These are phyloP conservation scores for Darevskia mixta DNA, from an alignment of 2,797 vertebrate species.

Conservation along the genomic window DNA sequence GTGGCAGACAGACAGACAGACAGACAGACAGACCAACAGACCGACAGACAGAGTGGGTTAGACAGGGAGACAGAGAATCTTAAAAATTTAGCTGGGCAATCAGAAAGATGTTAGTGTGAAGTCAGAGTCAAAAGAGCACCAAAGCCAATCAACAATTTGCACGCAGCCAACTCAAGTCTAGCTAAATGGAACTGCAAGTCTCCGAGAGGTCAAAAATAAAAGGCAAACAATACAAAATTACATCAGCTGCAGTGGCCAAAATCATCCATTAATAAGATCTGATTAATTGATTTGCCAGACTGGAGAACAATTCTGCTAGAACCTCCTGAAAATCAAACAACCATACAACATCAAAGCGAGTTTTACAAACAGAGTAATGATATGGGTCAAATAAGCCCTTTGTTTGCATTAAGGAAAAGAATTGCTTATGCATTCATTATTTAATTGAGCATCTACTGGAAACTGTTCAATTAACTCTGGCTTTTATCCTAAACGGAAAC, in stretches of 20 bases:
- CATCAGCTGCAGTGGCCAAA: slow-evolving; percentile 19
- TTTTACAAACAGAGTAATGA: slow-evolving; percentile 16
- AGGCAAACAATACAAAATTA: neutral
- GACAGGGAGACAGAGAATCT: neutral
- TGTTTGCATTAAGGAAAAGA: slow-evolving; percentile 22
- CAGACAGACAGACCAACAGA: too few species aligned
- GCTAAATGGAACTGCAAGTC: neutral
- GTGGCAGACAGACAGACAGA: neutral
- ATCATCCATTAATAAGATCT: slow-evolving; percentile 31
- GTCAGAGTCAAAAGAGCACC: neutral
- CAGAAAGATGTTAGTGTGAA: neutral
- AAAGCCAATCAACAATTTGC: neutral
- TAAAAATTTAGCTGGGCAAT: neutral
- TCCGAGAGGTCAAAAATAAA: slow-evolving; percentile 16
- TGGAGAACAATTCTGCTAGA: slow-evolving; percentile 13
- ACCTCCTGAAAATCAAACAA: neutral
- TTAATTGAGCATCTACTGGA: slow-evolving; percentile 34
- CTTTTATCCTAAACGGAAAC: slow-evolving; percentile 13
- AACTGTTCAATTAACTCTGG: slow-evolving; percentile 29
- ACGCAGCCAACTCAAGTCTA: neutral
- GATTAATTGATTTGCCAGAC: slow-evolving; percentile 39
- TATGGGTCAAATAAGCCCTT: slow-evolving; percentile 20
- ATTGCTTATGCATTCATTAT: slow-evolving; percentile 11
- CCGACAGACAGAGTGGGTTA: too few species aligned
- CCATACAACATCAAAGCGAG: slow-evolving; percentile 24